These are phyloP conservation scores for Pipistrellus pygmaeus DNA, from an alignment of 2,797 vertebrate genomes.

Conservation along the genomic window DNA sequence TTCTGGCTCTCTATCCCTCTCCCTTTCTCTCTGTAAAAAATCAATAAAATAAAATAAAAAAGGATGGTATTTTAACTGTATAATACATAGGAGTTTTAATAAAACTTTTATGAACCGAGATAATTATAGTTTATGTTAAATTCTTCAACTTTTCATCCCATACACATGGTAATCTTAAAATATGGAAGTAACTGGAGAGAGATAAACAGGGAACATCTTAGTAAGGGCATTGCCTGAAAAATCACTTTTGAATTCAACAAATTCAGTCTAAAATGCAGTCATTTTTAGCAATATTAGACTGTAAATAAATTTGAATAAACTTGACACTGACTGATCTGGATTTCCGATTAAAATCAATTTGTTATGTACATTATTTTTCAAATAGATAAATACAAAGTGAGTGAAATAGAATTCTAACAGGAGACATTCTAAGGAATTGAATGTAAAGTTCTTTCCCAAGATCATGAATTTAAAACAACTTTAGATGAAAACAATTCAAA, in stretches of 20 bases:
- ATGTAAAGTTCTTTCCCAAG: conserved; percentile 3
- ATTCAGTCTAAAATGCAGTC: conserved; percentile 19
- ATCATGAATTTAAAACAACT: conserved; percentile 16
- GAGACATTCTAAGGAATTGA: neutral
- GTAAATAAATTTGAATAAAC: neutral
- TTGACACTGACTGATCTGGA: neutral
- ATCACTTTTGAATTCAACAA: neutral
- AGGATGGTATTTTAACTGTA: neutral
- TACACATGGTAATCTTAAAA: neutral
- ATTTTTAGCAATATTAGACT: neutral
- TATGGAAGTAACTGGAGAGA: neutral
- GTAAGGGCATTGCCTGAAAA: neutral
- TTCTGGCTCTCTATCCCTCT: too few species aligned
- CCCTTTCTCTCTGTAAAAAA: too few species aligned
- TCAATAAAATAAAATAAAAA: too few species aligned
- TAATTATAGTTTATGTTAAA: neutral
- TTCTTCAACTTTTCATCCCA: conserved; percentile 3
- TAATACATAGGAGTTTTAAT: neutral
- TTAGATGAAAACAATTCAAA: neutral
- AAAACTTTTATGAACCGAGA: neutral
- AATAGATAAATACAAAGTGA: neutral
- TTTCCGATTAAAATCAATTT: neutral
- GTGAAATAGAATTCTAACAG: conserved; percentile 17
- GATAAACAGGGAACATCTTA: neutral
- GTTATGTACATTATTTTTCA: neutral